Percentiles rank a stretch among this genome's conserved stretches.
phyloP scores from a whole-genome alignment of 2,888 invertebrate genomes.

The Steinernema hermaphroditum region DNA sequence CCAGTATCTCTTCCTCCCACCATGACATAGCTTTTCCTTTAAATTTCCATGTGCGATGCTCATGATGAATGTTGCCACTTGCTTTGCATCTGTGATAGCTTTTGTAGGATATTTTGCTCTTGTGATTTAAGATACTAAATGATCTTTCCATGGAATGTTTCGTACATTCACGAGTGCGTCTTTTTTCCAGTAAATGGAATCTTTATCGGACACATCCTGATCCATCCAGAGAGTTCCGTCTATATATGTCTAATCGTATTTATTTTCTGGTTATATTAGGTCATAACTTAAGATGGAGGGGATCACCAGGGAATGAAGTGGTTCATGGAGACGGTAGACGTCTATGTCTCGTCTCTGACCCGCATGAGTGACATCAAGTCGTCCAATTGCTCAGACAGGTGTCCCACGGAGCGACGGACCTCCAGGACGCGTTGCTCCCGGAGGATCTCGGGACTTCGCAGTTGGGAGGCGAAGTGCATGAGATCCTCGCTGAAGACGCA shows the following conservation, averaged over 20 bases:
- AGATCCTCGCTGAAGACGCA: background rate
- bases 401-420: background rate
- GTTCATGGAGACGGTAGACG: background rate
- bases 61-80: background rate
- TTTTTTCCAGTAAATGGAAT: too few species aligned
- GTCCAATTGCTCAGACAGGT: background rate
- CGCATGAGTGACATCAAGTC: constrained; percentile 18
- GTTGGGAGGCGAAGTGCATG: background rate
- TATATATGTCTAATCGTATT: too few species aligned
- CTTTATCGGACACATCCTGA: too few species aligned
- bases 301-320: constrained; percentile 14
- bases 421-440: background rate
- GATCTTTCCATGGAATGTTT: too few species aligned
- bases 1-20: background rate
- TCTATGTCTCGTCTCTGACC: constrained; percentile 1
- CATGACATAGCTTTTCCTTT: background rate
- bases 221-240: too few species aligned
- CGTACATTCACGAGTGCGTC: too few species aligned
- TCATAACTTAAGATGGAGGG: too few species aligned
- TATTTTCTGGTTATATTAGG: too few species aligned
- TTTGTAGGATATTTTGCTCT: background rate
- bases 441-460: background rate
- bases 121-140: background rate
- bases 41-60: background rate
- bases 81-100: background rate